These are phyloP conservation scores for Gymnoscopelus microlampas DNA, from an alignment of 2,797 vertebrate species.

Conservation along the genomic window DNA sequence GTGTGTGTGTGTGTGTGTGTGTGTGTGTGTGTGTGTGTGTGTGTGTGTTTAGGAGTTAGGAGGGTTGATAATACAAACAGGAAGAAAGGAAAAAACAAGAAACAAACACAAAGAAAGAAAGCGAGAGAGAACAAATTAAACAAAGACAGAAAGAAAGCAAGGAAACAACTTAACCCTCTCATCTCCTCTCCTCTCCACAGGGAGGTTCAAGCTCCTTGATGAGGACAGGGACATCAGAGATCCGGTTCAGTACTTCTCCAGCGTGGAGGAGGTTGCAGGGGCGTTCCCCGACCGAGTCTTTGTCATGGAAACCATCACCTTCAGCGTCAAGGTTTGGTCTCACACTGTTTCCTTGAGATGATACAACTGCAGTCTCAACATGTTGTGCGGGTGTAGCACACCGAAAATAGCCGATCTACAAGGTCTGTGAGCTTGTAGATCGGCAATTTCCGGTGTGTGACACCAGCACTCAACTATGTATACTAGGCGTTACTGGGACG, in stretches of 20 bases:
- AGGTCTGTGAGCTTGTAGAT: too few relatives aligned
- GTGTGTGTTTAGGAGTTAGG: not conserved
- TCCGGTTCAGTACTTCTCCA: constrained; percentile 95
- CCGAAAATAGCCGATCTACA: too few relatives aligned
- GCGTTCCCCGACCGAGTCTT: constrained; percentile 95
- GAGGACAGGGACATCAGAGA: constrained; percentile 95
- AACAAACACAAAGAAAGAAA: constrained; percentile 9
- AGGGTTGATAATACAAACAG: constrained; percentile 6
- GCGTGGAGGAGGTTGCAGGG: constrained; percentile 96
- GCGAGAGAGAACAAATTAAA: constrained; percentile 17
- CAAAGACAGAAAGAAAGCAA: constrained; percentile 4
- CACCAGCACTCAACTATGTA: too few relatives aligned
- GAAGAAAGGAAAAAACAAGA: constrained; percentile 12
- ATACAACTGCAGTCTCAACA: not conserved
- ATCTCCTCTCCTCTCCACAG: constrained; percentile 65
- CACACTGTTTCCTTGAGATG: not conserved
- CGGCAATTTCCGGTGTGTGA: too few relatives aligned
- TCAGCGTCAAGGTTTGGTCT: constrained; percentile 92
- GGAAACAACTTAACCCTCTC: not conserved
- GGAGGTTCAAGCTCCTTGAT: constrained; percentile 97
- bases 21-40: constrained; percentile 9
- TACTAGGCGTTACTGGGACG: too few relatives aligned
- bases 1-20: constrained; percentile 29
- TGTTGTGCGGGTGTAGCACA: too few relatives aligned
- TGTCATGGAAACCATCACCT: constrained; percentile 96